Evolutionary conservation across 1,140 invertebrate genomes (phyloP).

Genomic region (Frieseomelitta varia): DNA sequence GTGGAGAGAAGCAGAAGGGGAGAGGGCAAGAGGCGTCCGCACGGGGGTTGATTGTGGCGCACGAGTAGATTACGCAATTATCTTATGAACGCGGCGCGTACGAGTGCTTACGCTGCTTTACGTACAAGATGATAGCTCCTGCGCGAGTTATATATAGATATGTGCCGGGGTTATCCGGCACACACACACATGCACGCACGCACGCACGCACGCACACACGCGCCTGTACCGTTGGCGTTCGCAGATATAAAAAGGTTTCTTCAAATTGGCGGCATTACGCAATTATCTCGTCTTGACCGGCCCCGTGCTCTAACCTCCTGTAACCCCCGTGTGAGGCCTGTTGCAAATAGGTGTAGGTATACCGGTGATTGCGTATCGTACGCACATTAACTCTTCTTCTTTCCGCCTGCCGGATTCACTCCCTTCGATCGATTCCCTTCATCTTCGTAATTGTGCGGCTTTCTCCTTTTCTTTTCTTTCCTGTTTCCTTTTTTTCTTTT

Average conservation of each 20-base stretch:
- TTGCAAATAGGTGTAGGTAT: conserved; percentile 55
- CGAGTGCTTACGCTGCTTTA: conserved; percentile 64
- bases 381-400: conserved; percentile 5
- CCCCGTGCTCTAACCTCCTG: conserved; percentile 49
- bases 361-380: conserved; percentile 42
- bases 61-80: conserved; percentile 77
- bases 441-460: conserved; percentile 11
- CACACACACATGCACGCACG: neutral
- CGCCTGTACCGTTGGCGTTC: conserved; percentile 10
- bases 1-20: neutral
- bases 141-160: conserved; percentile 32
- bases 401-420: neutral
- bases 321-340: conserved; percentile 41
- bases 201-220: neutral
- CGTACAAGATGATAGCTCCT: conserved; percentile 58
- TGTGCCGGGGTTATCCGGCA: neutral
- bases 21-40: conserved; percentile 34
- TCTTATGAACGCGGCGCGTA: conserved; percentile 75
- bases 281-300: conserved; percentile 65
- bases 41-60: conserved; percentile 72
- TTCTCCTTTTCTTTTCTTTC: neutral
- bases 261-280: conserved; percentile 73
- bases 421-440: conserved; percentile 6
- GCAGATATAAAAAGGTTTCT: conserved; percentile 49
- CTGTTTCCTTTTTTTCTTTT: too few species aligned